These are phyloP conservation scores for Microtus pennsylvanicus DNA, from an alignment of 2,113 vertebrate genomes.

Conservation along the genomic window DNA sequence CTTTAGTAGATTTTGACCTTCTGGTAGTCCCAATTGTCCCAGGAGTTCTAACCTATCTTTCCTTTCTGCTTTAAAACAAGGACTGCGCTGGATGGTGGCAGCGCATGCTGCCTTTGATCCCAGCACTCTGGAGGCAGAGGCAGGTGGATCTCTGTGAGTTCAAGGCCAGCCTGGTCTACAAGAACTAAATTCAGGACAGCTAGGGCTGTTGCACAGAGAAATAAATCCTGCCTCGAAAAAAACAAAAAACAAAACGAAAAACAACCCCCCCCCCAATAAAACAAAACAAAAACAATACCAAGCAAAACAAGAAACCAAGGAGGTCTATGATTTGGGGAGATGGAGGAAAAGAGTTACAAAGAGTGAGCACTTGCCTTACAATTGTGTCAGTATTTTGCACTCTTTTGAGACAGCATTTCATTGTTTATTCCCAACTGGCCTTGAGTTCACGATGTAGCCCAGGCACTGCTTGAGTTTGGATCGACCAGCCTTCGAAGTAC, in stretches of 20 bases:
- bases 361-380: neutral
- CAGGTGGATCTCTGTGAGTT: too few species aligned
- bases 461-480: neutral
- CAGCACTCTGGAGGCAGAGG: too few species aligned
- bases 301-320: neutral
- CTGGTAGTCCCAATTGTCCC: neutral
- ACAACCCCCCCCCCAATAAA: too few species aligned
- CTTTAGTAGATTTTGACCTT: constrained; percentile 38
- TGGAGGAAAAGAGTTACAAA: neutral
- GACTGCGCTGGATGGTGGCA: too few species aligned
- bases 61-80: constrained; percentile 39
- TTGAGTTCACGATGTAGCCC: neutral
- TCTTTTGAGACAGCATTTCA: neutral
- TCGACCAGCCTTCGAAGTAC: neutral
- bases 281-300: too few species aligned
- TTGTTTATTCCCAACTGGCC: neutral
- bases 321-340: neutral
- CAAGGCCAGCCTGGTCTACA: too few species aligned
- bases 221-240: too few species aligned
- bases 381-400: neutral
- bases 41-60: neutral
- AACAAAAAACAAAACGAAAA: too few species aligned
- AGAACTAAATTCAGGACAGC: too few species aligned
- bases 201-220: too few species aligned
- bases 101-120: too few species aligned